Evolutionary conservation across 2,113 vertebrate species (phyloP), one percentile per base, ranked within the genome.

Genomic region (Corythoichthys haematopterus): DNA sequence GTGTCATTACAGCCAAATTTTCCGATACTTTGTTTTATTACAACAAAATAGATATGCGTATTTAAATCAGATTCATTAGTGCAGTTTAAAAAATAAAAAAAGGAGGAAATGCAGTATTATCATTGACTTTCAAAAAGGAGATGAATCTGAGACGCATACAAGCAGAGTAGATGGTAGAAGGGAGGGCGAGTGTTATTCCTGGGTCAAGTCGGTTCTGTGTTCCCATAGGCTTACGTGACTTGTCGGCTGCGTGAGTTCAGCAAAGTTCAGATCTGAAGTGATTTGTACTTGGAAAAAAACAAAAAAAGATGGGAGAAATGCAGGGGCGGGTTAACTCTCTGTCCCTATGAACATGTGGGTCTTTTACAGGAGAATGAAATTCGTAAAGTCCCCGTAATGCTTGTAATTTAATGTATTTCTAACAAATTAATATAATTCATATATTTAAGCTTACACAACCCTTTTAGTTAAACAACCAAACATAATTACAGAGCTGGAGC

Each of bases 201-300:
- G 48, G 80, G 71, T 79, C 64, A 76, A 60, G 66, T 37, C 58
- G 6, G 50, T 63, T 62, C 66, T 7, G 33, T 47, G 72, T 80
- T 77, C 78, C 80, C 61, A 43, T 50, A 72, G 82, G 84, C 80
- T 72, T 64, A 70, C n/a, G 20, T 74, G 74, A 80, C 68, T 74
- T 53, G 74, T n/a, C 63, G 68, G 64, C 68, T 46, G 60, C 57
- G 55, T 51, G 66, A 68, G 75, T 69, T 75, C 74, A 75, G 62
- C 62, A 66, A 15, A 73, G 74, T 77, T 80, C 77, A 87, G 75
- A 75, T 75, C 69, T 65, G 65, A 57, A 53, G 64, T 65, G 58
- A 64, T 46, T 70, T 78, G 55, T 62, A 11, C 46, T 56, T 53
- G 66, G 40, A n/a, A 10, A 56, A 60, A 60, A 13, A 13, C 12